Conservation (phyloP, 2,888 invertebrate species). For the Limnephilus auricula region DNA sequence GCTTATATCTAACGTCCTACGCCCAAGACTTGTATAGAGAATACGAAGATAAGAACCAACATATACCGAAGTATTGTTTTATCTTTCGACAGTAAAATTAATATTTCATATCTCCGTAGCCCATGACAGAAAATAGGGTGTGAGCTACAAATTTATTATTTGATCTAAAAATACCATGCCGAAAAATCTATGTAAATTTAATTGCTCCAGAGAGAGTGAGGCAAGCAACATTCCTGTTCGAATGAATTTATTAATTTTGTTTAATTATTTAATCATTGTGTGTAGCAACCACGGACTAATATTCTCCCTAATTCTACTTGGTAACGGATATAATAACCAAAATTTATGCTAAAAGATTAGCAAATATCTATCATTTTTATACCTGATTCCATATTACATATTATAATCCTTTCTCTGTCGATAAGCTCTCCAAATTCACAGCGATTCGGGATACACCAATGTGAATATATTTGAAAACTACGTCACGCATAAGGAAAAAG, state of each 20-base stretch:
- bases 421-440: background rate
- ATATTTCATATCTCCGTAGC: background rate
- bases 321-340: background rate
- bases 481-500: slow-evolving; percentile 15
- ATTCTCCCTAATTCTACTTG: background rate
- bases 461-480: background rate
- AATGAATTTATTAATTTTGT: too few species aligned
- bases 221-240: too few species aligned
- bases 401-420: background rate
- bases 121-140: background rate
- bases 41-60: too few species aligned
- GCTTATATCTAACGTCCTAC: too few species aligned
- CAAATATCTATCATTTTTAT: background rate
- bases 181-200: background rate
- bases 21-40: too few species aligned
- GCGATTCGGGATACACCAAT: background rate
- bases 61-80: too few species aligned
- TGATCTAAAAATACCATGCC: background rate
- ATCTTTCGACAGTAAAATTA: background rate
- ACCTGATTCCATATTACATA: background rate
- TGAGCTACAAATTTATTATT: background rate
- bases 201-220: too few species aligned
- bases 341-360: background rate
- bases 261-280: background rate
- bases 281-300: background rate